Conservation (phyloP, 2,797 vertebrate species). For the Eupleurogrammus muticus region DNA sequence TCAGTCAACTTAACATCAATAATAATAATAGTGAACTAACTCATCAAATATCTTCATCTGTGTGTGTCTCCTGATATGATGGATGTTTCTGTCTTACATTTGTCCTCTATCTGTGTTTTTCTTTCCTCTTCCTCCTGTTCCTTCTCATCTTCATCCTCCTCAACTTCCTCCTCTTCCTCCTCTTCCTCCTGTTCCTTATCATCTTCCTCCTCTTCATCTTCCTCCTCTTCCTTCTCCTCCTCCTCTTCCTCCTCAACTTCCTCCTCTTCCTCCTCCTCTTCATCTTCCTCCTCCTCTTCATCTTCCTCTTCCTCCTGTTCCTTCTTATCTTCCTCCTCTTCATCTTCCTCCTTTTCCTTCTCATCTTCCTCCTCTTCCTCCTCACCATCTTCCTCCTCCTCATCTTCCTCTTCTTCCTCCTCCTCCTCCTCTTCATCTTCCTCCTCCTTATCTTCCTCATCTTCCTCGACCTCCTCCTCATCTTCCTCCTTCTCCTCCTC, state of each 20-base stretch:
- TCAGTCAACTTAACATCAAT: not conserved
- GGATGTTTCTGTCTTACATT: too few relatives aligned
- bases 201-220: too few relatives aligned
- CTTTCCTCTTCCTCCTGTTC: not conserved
- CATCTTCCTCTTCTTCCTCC: slow-evolving; percentile 20
- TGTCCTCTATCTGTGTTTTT: not conserved
- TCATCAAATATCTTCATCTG: not conserved
- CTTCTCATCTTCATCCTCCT: too few relatives aligned
- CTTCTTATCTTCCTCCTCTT: too few relatives aligned
- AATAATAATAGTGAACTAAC: too few relatives aligned
- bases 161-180: slow-evolving; percentile 10
- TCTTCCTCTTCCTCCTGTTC: not conserved
- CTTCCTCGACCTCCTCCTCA: slow-evolving; percentile 40
- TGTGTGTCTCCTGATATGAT: too few relatives aligned
- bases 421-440: slow-evolving; percentile 17
- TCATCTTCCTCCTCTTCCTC: slow-evolving; percentile 19
- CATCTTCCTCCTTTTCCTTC: slow-evolving; percentile 19
- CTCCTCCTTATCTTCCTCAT: slow-evolving; percentile 4
- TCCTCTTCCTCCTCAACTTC: slow-evolving; percentile 39
- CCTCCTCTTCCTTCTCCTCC: slow-evolving; percentile 5
- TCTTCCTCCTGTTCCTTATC: slow-evolving; percentile 8
- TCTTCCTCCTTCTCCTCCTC: not conserved
- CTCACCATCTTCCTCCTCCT: too few relatives aligned
- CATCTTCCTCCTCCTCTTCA: slow-evolving; percentile 38
- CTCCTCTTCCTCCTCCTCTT: slow-evolving; percentile 4